Conservation (phyloP, 2,113 vertebrate species). For the Eptesicus fuscus region DNA sequence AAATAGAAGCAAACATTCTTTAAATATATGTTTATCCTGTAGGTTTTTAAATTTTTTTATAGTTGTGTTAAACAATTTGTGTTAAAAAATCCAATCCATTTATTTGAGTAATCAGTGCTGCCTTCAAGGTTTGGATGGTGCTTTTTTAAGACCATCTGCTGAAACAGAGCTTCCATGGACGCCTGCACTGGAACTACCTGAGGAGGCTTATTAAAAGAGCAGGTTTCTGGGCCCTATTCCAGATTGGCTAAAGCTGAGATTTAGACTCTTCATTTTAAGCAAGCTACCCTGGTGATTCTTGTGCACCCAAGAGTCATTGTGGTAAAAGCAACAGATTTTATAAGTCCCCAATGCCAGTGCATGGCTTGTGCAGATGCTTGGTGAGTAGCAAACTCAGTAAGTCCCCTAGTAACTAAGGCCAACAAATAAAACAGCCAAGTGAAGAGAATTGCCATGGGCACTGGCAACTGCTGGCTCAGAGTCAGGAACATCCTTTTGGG, state of each 20-base stretch:
- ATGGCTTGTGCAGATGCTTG: slow-evolving; percentile 36
- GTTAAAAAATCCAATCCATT: neutral
- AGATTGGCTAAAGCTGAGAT: slow-evolving; percentile 24
- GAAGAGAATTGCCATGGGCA: neutral
- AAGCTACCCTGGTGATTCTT: slow-evolving; percentile 3
- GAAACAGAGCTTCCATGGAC: slow-evolving; percentile 2
- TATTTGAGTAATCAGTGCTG: slow-evolving; percentile 8
- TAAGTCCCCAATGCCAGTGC: neutral
- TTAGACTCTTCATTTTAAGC: slow-evolving; percentile 27
- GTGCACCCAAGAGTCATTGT: slow-evolving; percentile 42
- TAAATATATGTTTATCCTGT: neutral
- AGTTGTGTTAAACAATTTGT: neutral
- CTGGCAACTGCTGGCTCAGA: neutral
- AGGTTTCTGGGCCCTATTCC: slow-evolving; percentile 48
- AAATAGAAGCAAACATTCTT: slow-evolving; percentile 10
- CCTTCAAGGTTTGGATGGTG: neutral
- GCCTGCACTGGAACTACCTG: neutral
- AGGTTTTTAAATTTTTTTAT: neutral
- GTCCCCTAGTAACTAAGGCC: slow-evolving; percentile 39
- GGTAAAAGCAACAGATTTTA: slow-evolving; percentile 51
- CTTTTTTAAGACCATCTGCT: slow-evolving; percentile 38
- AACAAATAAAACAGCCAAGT: slow-evolving; percentile 57
- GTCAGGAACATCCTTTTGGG: slow-evolving; percentile 22
- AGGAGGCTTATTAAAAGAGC: slow-evolving; percentile 47
- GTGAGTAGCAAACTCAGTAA: slow-evolving; percentile 44